Base-by-base conservation (phyloP, 2,113 vertebrate species). In the Oreotrochilus melanogaster region DNA sequence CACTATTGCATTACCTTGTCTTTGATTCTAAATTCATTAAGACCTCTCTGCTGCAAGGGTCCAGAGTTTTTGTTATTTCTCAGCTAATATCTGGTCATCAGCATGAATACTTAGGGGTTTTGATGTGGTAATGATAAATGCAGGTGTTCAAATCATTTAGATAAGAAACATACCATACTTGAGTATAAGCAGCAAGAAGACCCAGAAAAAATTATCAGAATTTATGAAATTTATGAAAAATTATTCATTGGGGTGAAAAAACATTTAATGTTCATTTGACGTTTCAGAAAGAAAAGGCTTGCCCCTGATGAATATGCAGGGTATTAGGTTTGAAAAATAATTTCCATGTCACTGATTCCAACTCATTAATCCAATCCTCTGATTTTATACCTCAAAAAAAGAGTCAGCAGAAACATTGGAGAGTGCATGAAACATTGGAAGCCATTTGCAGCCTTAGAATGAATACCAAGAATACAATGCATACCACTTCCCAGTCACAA, bases 201-300 rank as follows among this genome's bases (percentile, higher is more conserved):
- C 18, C 15, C 51, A 33, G 37, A 83, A 78, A 79, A 89, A 71
- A 24, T 19, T 91, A 3, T 15, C 10, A 45, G 4, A 22, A 25
- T 11, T 65, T 50, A 14, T 0, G 0, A 71, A 22, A 25, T 11
- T 65, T 50, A 14, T 0, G 0, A 71, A 74, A 89, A 42, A 3
- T 14, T 8, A 19, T 61, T 7, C 39, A 18, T 28, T 39, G 1
- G 5, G 9, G 6, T 35, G 18, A 86, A 91, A 79, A 75, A 12
- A 5, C 18, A 39, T 30, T 65, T 39, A 31, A 2, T 0, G 1
- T 64, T 88, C 8, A 45, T 76, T 35, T 54, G 51, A 64, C 4
- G 2, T 43, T 78, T 28, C 35, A 33, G 16, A 50, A 53, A 71
- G 14, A 48, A 54, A 53, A 53, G 3, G 9, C 30, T 71, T 53